Base-by-base conservation (phyloP, 2,888 invertebrate species). In the Yponomeuta plumbellus region DNA sequence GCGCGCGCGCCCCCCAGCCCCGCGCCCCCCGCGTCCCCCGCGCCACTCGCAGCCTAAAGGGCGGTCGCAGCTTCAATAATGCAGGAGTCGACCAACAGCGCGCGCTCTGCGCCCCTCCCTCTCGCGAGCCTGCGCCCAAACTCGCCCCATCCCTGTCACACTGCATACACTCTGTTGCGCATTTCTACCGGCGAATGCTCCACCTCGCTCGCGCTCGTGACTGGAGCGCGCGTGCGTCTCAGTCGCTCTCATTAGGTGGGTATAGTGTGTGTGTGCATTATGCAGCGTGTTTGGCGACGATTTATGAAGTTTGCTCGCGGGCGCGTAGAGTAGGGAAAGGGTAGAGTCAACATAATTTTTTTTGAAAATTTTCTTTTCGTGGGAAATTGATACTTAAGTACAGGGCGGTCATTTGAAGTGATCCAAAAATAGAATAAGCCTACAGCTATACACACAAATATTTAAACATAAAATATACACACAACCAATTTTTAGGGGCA, bases 11-110 rank as follows among this genome's bases (percentile, higher is more conserved):
- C 70, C 71, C 68, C 71, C 71, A 67, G 67, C 66, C 68, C 69
- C 70, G 67, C 69, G 70, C 68, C 68, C 67, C 70, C 68, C 69
- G 63, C 68, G 68, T 67, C 68, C 57, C 65, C 67, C 69, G 70
- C 74, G 81, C 76, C 83, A 78, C 78, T 83, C 81, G 80, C 85
- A 76, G 84, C 82, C 84, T 78, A 86, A 87, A 85, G 85, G 87
- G 85, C 88, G 86, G 83, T 83, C 86, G 84, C 71, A 70, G 71
- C 76, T 83, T 88, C 79, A 87, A 90, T 90, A 85, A 88, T 89
- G 85, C 80, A 86, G 72, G 71, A 75, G 69, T 68, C 71, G 70
- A 79, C 88, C 88, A 85, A 84, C 84, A 76, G 81, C 78, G 71
- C 72, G 69, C 67, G 67, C 70, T 73, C 75, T 74, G 73, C 77